Conservation (phyloP, 2,113 vertebrate genomes). For the Lonchura striata region DNA sequence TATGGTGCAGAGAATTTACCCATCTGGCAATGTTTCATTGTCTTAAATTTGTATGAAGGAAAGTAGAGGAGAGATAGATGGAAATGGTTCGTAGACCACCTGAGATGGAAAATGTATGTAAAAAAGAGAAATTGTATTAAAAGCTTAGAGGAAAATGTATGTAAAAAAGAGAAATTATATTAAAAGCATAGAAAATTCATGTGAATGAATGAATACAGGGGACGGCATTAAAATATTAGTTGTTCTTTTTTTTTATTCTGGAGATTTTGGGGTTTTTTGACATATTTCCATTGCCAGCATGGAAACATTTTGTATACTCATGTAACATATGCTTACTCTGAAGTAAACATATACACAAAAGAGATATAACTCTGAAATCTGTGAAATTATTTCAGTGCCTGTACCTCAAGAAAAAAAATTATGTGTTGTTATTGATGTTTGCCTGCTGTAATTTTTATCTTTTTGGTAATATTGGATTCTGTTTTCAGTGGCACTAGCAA, state of each 20-base stretch:
- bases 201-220: not conserved
- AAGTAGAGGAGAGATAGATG: not conserved
- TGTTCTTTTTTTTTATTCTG: not conserved
- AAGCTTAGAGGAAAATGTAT: not conserved
- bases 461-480: not conserved
- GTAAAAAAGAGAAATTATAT: not conserved
- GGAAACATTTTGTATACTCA: not conserved
- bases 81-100: not conserved
- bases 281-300: not conserved
- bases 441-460: not conserved
- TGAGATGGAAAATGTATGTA: not conserved
- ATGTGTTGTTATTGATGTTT: not conserved
- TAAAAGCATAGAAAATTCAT: not conserved
- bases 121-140: not conserved
- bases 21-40: not conserved
- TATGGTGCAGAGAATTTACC: not conserved
- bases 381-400: not conserved
- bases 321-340: not conserved
- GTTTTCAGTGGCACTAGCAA: not conserved
- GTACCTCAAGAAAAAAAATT: not conserved
- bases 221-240: not conserved
- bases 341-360: not conserved
- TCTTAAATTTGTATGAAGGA: not conserved
- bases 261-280: not conserved
- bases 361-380: not conserved